Evolutionary conservation across 2,113 vertebrate species (phyloP).

Genomic region (Anas platyrhynchos): DNA sequence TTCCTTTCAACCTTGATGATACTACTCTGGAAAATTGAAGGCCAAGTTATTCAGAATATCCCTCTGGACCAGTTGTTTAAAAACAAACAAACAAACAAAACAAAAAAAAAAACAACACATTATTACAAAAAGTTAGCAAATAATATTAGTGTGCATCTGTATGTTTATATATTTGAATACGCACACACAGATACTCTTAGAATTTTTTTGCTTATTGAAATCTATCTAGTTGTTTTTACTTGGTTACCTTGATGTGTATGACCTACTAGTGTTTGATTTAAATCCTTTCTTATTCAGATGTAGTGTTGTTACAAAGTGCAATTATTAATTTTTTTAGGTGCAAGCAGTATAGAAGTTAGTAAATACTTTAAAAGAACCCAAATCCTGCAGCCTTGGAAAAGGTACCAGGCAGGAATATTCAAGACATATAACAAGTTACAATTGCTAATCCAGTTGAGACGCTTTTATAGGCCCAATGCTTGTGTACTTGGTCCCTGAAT

Average conservation of each 20-base stretch:
- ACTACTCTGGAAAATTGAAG: background rate
- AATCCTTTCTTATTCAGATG: background rate
- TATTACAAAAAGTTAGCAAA: background rate
- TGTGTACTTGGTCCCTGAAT: background rate
- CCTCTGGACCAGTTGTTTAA: background rate
- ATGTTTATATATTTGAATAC: background rate
- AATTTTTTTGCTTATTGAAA: background rate
- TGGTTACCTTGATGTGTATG: background rate
- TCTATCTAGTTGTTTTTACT: background rate
- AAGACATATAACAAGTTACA: background rate
- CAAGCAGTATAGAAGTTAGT: background rate
- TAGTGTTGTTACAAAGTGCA: background rate
- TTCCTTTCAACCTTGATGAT: background rate
- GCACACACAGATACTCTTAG: background rate
- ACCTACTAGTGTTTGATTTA: background rate
- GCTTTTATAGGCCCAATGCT: background rate
- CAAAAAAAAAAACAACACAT: background rate
- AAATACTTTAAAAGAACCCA: background rate
- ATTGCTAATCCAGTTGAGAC: background rate
- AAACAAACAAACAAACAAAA: too few species aligned
- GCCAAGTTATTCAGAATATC: background rate
- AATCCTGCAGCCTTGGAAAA: background rate
- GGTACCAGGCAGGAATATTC: background rate
- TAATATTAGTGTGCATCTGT: background rate
- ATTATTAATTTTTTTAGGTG: background rate